These are phyloP conservation scores for Manis pentadactyla DNA, from an alignment of 2,797 vertebrate genomes.

Conservation along the genomic window DNA sequence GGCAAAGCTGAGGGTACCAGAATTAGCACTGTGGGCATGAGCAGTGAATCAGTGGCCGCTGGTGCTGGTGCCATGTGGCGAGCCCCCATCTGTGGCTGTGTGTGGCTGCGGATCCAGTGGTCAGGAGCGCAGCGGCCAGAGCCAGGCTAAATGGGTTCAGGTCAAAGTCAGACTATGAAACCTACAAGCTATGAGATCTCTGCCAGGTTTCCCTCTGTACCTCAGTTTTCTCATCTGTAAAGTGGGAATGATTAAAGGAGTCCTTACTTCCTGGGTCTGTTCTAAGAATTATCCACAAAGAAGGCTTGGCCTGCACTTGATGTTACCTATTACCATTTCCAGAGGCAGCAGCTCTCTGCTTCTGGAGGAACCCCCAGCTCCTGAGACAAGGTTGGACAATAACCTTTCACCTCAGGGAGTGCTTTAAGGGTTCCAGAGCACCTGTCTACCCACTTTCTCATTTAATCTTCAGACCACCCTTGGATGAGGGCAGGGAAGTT, in stretches of 20 bases:
- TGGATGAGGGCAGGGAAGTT: background rate
- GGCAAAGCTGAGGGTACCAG: background rate
- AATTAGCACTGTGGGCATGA: background rate
- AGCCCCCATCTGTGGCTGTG: background rate
- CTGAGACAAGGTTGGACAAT: background rate
- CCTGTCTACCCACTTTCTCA: background rate
- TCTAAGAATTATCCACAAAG: background rate
- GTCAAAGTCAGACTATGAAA: background rate
- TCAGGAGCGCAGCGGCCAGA: background rate
- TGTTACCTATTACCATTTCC: background rate
- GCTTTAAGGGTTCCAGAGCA: background rate
- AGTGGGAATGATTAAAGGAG: background rate
- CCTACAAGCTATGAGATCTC: background rate
- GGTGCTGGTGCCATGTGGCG: background rate
- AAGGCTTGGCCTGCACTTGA: background rate
- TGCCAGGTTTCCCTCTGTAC: background rate
- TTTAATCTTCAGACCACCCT: background rate
- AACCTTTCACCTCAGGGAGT: background rate
- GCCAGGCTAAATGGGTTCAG: background rate
- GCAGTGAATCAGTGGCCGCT: background rate
- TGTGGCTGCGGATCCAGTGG: background rate
- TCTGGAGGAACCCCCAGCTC: background rate
- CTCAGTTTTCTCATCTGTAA: background rate
- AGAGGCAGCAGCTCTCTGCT: background rate
- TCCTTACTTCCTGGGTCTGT: background rate